phyloP scores from a whole-genome alignment of 2,113 vertebrate genomes.

The Sylvia atricapilla region DNA sequence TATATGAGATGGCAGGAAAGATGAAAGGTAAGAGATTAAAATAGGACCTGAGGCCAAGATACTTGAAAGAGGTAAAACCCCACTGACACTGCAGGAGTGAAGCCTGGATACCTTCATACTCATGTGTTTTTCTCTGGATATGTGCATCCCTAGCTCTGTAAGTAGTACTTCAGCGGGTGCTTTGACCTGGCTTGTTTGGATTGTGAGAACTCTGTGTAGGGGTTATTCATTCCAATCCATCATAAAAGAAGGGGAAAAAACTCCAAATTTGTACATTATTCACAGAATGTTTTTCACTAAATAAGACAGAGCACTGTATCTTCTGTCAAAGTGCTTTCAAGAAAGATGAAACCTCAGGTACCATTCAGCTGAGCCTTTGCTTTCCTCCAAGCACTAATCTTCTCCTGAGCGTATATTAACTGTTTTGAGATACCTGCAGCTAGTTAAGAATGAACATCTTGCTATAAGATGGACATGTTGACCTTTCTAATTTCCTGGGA shows the following conservation, averaged over 20 bases:
- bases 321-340: not conserved
- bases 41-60: not conserved
- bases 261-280: not conserved
- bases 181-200: not conserved
- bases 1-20: constrained; percentile 87
- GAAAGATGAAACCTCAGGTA: not conserved
- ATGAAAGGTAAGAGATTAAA: constrained; percentile 84
- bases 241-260: not conserved
- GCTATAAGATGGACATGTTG: not conserved
- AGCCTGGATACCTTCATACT: not conserved
- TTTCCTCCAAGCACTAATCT: not conserved
- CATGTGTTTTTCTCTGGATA: not conserved
- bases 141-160: not conserved
- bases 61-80: not conserved
- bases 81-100: not conserved
- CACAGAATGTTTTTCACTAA: not conserved
- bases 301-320: not conserved
- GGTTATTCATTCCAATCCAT: not conserved
- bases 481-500: not conserved
- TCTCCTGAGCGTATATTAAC: not conserved
- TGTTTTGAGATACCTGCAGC: not conserved
- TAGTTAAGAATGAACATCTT: not conserved
- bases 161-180: not conserved
- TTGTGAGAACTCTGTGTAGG: not conserved
- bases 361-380: not conserved